Conservation (phyloP, 2,113 vertebrate species). For the Chloropsis cyanopogon region DNA sequence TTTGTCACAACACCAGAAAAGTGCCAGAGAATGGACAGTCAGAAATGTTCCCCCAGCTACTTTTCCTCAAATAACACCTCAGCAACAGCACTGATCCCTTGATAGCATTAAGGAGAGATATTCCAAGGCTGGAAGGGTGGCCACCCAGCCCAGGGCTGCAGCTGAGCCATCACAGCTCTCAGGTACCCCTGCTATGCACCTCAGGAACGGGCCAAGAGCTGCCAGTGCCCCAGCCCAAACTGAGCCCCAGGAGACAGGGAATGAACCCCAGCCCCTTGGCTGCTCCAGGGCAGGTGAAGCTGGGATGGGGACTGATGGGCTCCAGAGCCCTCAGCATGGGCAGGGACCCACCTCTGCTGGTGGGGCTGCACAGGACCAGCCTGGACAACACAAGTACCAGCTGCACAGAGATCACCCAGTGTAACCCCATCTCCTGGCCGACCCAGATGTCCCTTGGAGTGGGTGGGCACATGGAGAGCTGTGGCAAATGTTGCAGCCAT, state of each 20-base stretch:
- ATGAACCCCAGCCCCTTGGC: accelerated
- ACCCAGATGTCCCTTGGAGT: accelerated
- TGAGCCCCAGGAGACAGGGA: accelerated
- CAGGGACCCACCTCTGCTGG: not conserved
- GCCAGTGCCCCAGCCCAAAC: not conserved
- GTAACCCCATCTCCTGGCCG: not conserved
- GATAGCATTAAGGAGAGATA: not conserved
- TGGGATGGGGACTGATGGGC: accelerated
- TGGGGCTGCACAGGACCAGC: not conserved
- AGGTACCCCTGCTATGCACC: accelerated
- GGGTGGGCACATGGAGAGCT: not conserved
- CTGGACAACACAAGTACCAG: not conserved
- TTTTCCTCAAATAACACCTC: not conserved
- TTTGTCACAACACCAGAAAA: accelerated
- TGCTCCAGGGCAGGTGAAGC: not conserved
- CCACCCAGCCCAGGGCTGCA: not conserved
- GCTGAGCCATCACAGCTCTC: not conserved
- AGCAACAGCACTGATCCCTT: not conserved
- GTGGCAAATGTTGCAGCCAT: not conserved
- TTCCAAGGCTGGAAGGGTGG: not conserved
- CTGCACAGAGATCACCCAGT: not conserved
- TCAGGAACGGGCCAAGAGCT: accelerated
- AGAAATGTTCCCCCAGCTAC: not conserved
- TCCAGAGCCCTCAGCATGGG: not conserved
- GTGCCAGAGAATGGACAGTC: not conserved